A percentile compares a stretch with the other conserved stretches of the same genome.
phyloP scores from a whole-genome alignment of 1,140 invertebrate species.

The Lepidurus arcticus region DNA sequence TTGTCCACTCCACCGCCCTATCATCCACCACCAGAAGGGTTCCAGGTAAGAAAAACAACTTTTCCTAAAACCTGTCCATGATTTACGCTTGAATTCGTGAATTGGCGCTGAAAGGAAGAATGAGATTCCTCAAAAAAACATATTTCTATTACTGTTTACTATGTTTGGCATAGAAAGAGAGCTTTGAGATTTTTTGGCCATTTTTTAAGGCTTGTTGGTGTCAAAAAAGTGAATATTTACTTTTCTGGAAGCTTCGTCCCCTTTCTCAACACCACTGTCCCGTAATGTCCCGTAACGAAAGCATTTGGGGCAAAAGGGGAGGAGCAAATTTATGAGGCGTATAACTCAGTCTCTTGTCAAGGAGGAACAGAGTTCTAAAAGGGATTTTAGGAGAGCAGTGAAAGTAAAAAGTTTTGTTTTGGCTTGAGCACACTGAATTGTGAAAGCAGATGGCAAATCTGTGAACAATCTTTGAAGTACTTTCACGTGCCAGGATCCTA shows the following conservation, averaged over 20 bases:
- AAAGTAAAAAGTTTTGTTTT: background rate
- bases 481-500: background rate
- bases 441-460: background rate
- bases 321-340: background rate
- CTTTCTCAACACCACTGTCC: no score
- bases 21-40: slow-evolving; percentile 43
- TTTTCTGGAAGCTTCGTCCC: no score
- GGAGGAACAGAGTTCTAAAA: background rate
- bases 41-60: slow-evolving; percentile 37
- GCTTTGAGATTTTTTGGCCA: no score
- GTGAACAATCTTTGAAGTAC: background rate
- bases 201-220: no score
- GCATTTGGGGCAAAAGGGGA: background rate
- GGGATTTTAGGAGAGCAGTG: background rate
- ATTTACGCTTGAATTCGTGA: background rate
- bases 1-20: slow-evolving; percentile 51
- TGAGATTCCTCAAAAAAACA: no score
- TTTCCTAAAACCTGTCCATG: background rate
- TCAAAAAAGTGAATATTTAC: no score
- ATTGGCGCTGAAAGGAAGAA: no score
- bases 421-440: background rate
- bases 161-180: no score
- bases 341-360: background rate
- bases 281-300: background rate
- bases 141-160: no score